phyloP scores from a whole-genome alignment of 1,140 invertebrate genomes.

The Aplysia californica region DNA sequence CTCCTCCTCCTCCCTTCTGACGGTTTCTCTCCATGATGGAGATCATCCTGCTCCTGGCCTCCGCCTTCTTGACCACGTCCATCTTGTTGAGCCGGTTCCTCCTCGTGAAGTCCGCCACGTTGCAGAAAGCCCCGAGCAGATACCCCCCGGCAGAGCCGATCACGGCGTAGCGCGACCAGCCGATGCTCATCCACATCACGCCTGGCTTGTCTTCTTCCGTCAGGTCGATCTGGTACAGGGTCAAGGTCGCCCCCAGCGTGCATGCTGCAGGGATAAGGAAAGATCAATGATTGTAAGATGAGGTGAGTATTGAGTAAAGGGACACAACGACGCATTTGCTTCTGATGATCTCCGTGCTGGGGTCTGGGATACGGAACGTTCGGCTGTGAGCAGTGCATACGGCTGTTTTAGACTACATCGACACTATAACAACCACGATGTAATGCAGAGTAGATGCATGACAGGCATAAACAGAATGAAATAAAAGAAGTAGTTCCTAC shows the following conservation, averaged over 20 bases:
- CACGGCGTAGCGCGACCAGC: constrained; percentile 11
- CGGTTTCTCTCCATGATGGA: background rate
- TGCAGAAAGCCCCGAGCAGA: background rate
- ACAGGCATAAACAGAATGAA: no score
- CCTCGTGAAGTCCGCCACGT: background rate
- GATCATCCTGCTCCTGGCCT: background rate
- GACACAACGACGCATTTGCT: background rate
- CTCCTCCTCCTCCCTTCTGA: background rate
- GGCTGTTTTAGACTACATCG: background rate
- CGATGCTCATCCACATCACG: background rate
- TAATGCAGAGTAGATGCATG: no score
- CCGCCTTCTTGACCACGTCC: background rate
- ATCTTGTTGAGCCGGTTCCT: background rate
- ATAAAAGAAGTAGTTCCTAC: no score
- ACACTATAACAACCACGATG: background rate
- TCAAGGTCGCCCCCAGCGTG: background rate
- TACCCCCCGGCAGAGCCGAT: background rate
- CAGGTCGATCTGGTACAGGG: constrained; percentile 19
- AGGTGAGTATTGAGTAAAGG: no score
- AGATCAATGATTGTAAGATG: background rate
- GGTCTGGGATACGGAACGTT: background rate
- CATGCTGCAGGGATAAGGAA: background rate
- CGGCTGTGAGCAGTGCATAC: background rate
- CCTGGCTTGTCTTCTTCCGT: background rate
- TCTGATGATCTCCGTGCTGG: background rate